Evolutionary conservation across 2,888 invertebrate species (phyloP).

Genomic region (Acronicta alni): DNA sequence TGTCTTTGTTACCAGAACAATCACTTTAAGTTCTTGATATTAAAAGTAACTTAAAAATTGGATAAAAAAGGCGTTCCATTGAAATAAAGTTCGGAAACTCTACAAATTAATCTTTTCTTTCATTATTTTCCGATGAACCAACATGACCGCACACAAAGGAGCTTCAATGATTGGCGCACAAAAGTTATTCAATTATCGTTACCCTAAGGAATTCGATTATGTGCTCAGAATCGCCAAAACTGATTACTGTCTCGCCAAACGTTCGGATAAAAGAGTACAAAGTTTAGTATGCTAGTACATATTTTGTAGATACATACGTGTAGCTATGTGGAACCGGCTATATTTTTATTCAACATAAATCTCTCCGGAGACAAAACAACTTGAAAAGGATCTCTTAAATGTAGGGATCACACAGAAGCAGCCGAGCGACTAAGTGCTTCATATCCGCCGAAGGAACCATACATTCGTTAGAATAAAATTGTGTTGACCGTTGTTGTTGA

Average conservation of each 20-base stretch:
- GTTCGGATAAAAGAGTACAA: conserved; percentile 12
- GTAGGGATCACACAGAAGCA: conserved; percentile 43
- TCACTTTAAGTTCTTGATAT: conserved; percentile 15
- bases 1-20: conserved; percentile 23
- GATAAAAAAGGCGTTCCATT: conserved; percentile 18
- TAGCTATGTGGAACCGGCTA: conserved; percentile 15
- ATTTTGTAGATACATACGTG: not conserved
- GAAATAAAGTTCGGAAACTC: conserved; percentile 35
- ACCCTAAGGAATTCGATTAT: conserved; percentile 33
- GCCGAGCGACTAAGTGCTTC: conserved; percentile 54
- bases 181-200: conserved; percentile 51
- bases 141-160: conserved; percentile 26
- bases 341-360: conserved; percentile 52
- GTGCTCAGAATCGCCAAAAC: conserved; percentile 45
- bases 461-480: conserved; percentile 57
- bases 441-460: conserved; percentile 52
- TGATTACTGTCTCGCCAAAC: conserved; percentile 15
- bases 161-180: conserved; percentile 38
- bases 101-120: conserved; percentile 42
- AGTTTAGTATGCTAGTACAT: too few species aligned
- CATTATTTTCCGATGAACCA: conserved; percentile 44
- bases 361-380: conserved; percentile 53
- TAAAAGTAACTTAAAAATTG: conserved; percentile 25
- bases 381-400: conserved; percentile 54
- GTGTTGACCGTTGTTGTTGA: conserved; percentile 52